phyloP scores from a whole-genome alignment of 1,140 invertebrate genomes.

The Cydia pomonella region DNA sequence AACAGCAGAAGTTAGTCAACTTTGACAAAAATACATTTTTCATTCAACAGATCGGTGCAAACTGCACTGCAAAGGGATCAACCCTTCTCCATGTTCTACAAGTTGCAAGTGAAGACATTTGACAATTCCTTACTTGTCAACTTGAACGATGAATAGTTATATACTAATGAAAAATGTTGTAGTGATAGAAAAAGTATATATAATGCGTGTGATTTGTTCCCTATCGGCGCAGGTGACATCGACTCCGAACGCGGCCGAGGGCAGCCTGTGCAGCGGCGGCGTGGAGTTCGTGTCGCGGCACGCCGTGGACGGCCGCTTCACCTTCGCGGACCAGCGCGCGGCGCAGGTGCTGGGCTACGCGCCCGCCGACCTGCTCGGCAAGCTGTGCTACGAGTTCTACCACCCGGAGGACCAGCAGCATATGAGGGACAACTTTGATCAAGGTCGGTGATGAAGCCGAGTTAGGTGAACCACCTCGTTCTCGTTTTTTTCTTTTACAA shows the following conservation, averaged over 20 bases:
- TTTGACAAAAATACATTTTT: too few relatives aligned
- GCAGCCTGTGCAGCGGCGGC: constrained; percentile 91
- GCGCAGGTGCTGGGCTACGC: constrained; percentile 94
- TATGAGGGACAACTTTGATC: constrained; percentile 99
- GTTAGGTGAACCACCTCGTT: too few relatives aligned
- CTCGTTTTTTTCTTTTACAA: too few relatives aligned
- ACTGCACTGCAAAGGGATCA: too few relatives aligned
- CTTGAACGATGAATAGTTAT: too few relatives aligned
- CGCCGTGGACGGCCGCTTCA: constrained; percentile 97
- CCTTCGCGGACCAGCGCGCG: constrained; percentile 98
- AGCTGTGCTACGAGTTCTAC: constrained; percentile 97
- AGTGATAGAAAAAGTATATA: too few relatives aligned
- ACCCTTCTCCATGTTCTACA: too few relatives aligned
- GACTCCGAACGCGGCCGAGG: constrained; percentile 94
- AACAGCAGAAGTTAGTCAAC: too few relatives aligned
- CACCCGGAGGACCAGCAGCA: constrained; percentile 97
- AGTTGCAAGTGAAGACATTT: too few relatives aligned
- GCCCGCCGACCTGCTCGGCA: constrained; percentile 96
- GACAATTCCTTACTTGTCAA: too few relatives aligned
- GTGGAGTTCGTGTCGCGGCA: constrained; percentile 97
- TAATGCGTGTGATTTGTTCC: background rate
- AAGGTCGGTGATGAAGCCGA: constrained; percentile 83
- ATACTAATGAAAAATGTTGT: too few relatives aligned
- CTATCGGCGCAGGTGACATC: constrained; percentile 90
- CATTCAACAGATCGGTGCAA: too few relatives aligned